These are phyloP conservation scores for Danio albolineatus DNA, from an alignment of 2,797 vertebrate genomes.

Conservation along the genomic window DNA sequence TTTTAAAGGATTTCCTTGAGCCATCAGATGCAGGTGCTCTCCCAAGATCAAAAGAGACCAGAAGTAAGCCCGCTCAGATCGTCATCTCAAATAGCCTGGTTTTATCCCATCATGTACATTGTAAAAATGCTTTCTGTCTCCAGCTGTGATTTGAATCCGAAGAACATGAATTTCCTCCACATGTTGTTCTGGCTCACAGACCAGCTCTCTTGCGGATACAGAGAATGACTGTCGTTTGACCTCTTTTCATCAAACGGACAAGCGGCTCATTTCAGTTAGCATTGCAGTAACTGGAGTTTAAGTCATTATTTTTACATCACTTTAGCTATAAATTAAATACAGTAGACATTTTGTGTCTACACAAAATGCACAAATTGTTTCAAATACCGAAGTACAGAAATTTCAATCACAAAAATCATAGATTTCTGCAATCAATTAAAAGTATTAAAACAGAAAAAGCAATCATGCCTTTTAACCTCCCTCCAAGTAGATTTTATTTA, in stretches of 20 bases:
- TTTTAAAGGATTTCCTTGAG: slow-evolving; percentile 79
- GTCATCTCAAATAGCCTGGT: slow-evolving; percentile 68
- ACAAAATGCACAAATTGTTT: no score
- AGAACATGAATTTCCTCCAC: slow-evolving; percentile 46
- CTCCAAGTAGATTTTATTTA: not conserved
- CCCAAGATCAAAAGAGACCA: slow-evolving; percentile 75
- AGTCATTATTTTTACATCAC: slow-evolving; percentile 6
- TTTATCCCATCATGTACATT: slow-evolving; percentile 70
- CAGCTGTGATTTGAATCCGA: slow-evolving; percentile 41
- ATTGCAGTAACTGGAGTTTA: not conserved
- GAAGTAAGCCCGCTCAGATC: slow-evolving; percentile 69
- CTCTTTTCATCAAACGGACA: not conserved
- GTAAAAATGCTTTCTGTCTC: slow-evolving; percentile 72
- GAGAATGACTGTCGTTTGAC: slow-evolving; percentile 24
- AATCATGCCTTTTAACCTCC: not conserved
- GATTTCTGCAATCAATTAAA: not conserved
- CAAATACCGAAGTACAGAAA: no score
- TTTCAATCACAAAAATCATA: not conserved
- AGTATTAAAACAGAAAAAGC: not conserved
- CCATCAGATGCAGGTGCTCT: slow-evolving; percentile 79
- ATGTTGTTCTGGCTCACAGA: slow-evolving; percentile 43
- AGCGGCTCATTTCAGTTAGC: slow-evolving; percentile 9
- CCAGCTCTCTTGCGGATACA: not conserved
- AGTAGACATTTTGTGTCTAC: not conserved
- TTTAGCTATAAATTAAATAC: not conserved